Evolutionary conservation across 2,113 vertebrate species (phyloP).

Genomic region (Alethe diademata): DNA sequence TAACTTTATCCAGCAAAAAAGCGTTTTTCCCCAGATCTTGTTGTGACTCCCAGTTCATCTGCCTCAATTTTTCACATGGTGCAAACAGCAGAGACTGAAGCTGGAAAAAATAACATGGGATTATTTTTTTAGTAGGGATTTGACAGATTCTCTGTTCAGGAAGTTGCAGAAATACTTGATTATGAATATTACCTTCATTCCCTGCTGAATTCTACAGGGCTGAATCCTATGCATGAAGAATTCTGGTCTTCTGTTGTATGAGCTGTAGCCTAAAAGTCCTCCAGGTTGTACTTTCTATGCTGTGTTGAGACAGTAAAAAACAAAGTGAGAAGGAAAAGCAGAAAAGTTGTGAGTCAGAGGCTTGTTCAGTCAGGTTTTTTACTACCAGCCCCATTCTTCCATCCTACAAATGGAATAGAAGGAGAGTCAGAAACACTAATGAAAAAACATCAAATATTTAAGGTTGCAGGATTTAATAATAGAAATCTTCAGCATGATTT

Average conservation of each 20-base stretch:
- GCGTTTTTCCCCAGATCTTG: background rate
- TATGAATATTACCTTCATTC: constrained; percentile 23
- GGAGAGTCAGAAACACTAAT: constrained; percentile 1
- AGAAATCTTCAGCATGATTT: constrained; percentile 1
- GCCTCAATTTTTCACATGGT: background rate
- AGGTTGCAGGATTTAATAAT: constrained; percentile 16
- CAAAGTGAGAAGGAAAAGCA: background rate
- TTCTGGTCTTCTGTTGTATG: background rate
- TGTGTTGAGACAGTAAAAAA: constrained; percentile 5
- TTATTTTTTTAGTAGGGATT: background rate
- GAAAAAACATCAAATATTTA: constrained; percentile 40
- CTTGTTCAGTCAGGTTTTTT: background rate
- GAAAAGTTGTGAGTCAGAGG: background rate
- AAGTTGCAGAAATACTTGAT: background rate
- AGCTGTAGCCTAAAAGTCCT: background rate
- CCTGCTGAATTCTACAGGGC: background rate
- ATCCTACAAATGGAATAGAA: background rate
- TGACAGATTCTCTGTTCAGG: background rate
- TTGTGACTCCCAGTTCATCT: background rate
- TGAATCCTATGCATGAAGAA: background rate
- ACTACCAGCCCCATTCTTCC: background rate
- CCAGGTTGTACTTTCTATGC: background rate
- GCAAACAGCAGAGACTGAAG: background rate
- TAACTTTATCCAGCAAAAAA: background rate
- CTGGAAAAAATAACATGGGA: background rate